These are phyloP conservation scores for Entomyzon cyanotis DNA, from an alignment of 2,113 vertebrate genomes.

Conservation along the genomic window DNA sequence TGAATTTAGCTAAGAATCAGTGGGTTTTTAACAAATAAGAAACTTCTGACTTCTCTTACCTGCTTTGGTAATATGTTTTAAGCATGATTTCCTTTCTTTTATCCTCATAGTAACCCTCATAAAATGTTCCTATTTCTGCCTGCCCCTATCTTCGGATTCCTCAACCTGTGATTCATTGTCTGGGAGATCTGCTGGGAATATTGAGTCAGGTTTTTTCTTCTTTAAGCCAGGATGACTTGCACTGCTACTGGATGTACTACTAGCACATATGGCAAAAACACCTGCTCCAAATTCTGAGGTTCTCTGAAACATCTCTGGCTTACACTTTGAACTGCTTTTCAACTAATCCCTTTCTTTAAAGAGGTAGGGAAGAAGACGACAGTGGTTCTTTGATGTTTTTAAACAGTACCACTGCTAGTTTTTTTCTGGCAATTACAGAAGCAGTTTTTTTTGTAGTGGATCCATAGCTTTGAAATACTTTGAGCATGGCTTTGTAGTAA, in stretches of 20 bases:
- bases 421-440: background rate
- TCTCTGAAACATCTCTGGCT: slow-evolving; percentile 32
- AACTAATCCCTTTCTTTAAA: slow-evolving; percentile 59
- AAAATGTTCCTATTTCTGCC: slow-evolving; percentile 22
- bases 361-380: slow-evolving; percentile 1
- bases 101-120: background rate
- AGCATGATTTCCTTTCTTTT: background rate
- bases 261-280: slow-evolving; percentile 57
- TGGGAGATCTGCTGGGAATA: slow-evolving; percentile 40
- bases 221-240: slow-evolving; percentile 47
- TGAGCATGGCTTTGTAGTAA: background rate
- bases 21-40: background rate
- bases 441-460: background rate
- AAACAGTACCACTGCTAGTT: slow-evolving; percentile 19
- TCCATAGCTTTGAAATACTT: slow-evolving; percentile 8
- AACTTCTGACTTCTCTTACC: background rate
- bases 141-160: background rate
- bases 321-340: slow-evolving; percentile 62
- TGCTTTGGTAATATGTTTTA: background rate
- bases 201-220: slow-evolving; percentile 54
- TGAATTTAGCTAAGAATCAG: background rate
- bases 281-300: slow-evolving; percentile 59
- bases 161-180: slow-evolving; percentile 44
- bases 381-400: slow-evolving; percentile 59
- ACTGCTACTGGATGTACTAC: slow-evolving; percentile 53